Conservation (phyloP, 1,140 invertebrate genomes). For the Penaeus chinensis region DNA sequence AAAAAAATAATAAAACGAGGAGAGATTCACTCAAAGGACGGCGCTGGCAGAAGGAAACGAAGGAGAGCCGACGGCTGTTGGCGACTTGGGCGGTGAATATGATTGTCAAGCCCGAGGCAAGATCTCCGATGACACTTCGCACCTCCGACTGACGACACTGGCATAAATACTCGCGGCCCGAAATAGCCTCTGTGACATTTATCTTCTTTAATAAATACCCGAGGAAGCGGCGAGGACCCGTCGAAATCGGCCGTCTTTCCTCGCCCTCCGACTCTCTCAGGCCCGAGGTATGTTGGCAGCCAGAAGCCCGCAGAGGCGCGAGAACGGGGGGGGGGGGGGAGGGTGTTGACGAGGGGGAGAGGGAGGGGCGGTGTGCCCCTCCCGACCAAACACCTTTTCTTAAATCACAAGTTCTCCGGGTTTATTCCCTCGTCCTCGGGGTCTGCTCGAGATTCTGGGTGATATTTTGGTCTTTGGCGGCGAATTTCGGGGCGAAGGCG, state of each 20-base stretch:
- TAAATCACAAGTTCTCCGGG: no score
- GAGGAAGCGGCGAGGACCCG: conserved; percentile 37
- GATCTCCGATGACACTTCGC: conserved; percentile 50
- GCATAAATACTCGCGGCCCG: conserved; percentile 52
- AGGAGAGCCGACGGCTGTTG: no score
- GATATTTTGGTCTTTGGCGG: no score
- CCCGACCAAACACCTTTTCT: no score
- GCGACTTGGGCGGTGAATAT: neutral
- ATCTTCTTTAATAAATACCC: conserved; percentile 57
- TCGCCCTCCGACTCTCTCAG: conserved; percentile 14
- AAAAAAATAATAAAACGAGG: no score
- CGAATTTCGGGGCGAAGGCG: no score
- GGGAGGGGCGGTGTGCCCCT: no score
- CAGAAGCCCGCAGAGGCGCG: neutral
- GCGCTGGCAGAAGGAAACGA: no score
- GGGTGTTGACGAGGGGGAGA: neutral
- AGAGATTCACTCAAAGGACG: no score
- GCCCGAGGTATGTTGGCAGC: neutral
- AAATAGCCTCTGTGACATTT: conserved; percentile 37
- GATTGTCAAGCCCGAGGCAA: neutral
- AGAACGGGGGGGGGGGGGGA: neutral
- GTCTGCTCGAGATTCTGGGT: no score
- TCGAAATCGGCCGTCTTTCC: conserved; percentile 47
- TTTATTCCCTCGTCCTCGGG: no score
- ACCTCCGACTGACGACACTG: conserved; percentile 50